Evolutionary conservation across 2,797 vertebrate species (phyloP).

Genomic region (Lithobates pipiens): DNA sequence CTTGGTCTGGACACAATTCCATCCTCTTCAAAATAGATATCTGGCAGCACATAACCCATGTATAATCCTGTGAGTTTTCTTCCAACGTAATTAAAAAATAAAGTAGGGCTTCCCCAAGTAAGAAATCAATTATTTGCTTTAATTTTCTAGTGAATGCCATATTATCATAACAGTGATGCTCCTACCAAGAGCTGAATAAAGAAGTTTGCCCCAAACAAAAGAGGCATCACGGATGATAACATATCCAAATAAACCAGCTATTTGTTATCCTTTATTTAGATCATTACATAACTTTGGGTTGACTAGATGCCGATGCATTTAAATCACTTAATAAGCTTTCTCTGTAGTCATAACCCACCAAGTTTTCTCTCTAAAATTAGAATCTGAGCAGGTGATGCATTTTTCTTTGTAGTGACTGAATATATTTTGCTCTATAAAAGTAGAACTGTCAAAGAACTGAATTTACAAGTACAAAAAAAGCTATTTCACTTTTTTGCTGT

Average conservation of each 20-base stretch:
- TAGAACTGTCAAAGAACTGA: slow-evolving; percentile 66
- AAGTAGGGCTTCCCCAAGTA: no score
- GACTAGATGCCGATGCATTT: slow-evolving; percentile 35
- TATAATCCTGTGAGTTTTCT: background rate
- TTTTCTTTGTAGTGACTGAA: slow-evolving; percentile 65
- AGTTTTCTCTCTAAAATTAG: slow-evolving; percentile 60
- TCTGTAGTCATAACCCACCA: slow-evolving; percentile 52
- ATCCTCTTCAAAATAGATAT: no score
- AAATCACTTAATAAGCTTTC: slow-evolving; percentile 63
- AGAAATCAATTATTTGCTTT: no score
- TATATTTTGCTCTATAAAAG: slow-evolving; percentile 66
- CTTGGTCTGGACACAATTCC: background rate
- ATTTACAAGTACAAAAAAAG: slow-evolving; percentile 69
- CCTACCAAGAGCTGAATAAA: background rate
- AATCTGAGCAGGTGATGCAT: slow-evolving; percentile 66
- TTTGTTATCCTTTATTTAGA: background rate
- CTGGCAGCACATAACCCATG: background rate
- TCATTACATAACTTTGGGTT: background rate
- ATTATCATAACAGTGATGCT: background rate
- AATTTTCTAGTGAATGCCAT: background rate
- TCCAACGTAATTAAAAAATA: no score
- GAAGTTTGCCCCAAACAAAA: background rate
- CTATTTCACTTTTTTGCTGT: slow-evolving; percentile 66
- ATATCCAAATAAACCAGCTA: background rate
- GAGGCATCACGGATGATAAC: background rate